Percentiles rank a stretch among this genome's conserved stretches.
These are phyloP conservation scores for Lasioglossum leucozonium DNA, from an alignment of 2,888 invertebrate genomes.

Conservation along the genomic window DNA sequence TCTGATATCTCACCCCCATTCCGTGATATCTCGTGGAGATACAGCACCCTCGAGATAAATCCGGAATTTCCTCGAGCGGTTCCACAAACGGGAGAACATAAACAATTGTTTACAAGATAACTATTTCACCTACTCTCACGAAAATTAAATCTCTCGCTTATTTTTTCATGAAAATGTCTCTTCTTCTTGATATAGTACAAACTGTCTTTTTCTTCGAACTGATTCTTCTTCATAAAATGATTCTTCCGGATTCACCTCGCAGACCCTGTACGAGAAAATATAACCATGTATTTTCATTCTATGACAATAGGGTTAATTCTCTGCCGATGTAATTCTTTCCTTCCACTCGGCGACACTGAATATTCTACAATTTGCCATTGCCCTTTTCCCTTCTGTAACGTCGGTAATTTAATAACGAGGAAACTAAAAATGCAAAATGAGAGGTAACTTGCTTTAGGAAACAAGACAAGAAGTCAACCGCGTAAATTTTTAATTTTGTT, in stretches of 20 bases:
- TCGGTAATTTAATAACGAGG: not conserved
- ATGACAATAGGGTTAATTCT: not conserved
- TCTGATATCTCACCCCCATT: not conserved
- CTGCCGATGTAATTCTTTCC: not conserved
- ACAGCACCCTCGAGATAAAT: not conserved
- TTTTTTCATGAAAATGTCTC: too few relatives aligned
- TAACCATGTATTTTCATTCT: too few relatives aligned
- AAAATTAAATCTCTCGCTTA: too few relatives aligned
- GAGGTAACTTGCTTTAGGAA: not conserved
- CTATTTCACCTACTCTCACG: too few relatives aligned
- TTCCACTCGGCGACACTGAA: not conserved
- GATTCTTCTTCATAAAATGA: not conserved
- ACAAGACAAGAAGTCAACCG: constrained; percentile 1
- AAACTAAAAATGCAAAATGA: not conserved
- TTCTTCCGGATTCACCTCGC: not conserved
- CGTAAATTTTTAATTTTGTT: constrained; percentile 31
- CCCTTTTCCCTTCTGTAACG: not conserved
- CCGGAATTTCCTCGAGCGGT: not conserved
- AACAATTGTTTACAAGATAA: not conserved
- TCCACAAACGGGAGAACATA: too few relatives aligned
- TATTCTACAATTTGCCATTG: not conserved
- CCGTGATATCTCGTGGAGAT: constrained; percentile 12
- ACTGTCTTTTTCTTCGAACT: too few relatives aligned
- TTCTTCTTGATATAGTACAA: too few relatives aligned
- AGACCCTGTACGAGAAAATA: not conserved